phyloP scores from a whole-genome alignment of 2,797 vertebrate species.

The Melanotaenia nigrans region DNA sequence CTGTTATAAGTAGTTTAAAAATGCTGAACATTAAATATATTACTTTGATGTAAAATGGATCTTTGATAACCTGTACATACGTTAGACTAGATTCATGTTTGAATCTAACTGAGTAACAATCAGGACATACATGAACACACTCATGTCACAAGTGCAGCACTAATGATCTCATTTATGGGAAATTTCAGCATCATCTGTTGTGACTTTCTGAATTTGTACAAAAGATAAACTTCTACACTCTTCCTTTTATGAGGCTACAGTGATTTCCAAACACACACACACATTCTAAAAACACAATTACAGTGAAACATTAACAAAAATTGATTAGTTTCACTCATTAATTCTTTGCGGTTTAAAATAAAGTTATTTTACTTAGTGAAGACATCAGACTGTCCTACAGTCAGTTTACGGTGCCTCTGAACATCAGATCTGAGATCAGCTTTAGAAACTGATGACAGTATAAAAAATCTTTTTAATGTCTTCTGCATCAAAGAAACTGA shows the following conservation, averaged over 20 bases:
- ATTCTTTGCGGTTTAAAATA: background rate
- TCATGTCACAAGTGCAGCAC: background rate
- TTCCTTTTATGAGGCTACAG: background rate
- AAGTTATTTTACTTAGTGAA: background rate
- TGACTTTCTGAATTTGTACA: background rate
- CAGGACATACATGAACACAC: background rate
- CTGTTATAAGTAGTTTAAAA: background rate
- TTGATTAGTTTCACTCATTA: background rate
- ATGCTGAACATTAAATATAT: background rate
- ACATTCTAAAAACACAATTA: background rate
- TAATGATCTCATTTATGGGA: background rate
- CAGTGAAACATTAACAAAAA: background rate
- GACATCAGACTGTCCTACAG: background rate
- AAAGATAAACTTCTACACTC: background rate
- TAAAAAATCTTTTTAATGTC: background rate
- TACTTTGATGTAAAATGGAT: background rate
- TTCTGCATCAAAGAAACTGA: background rate
- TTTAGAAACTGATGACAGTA: background rate
- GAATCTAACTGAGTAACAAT: too few species aligned
- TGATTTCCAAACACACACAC: background rate
- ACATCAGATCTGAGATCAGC: constrained; percentile 6
- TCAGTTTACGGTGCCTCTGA: background rate
- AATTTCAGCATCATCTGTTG: background rate
- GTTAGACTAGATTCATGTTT: too few species aligned
- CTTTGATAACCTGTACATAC: background rate